phyloP scores from a whole-genome alignment of 1,140 invertebrate genomes.

The Myzus persicae region DNA sequence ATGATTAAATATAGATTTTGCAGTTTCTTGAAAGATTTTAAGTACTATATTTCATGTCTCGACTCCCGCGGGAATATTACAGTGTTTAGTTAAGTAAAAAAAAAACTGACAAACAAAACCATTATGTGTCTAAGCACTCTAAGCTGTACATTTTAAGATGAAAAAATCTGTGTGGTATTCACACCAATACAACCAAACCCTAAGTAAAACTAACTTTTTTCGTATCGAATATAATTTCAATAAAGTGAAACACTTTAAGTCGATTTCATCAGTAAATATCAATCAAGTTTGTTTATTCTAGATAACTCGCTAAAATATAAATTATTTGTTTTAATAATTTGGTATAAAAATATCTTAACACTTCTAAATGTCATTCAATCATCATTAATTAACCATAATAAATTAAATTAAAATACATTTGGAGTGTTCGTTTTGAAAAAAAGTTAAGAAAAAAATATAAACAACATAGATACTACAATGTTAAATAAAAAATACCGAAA shows the following conservation, averaged over 20 bases:
- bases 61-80: slow-evolving; percentile 16
- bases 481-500: not conserved
- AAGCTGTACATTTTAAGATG: not conserved
- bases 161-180: not conserved
- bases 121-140: not conserved
- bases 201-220: not conserved
- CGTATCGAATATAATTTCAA: not conserved
- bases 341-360: not conserved
- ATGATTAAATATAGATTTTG: slow-evolving; percentile 54
- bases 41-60: slow-evolving; percentile 24
- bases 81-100: not conserved
- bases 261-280: not conserved
- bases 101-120: slow-evolving; percentile 14
- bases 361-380: not conserved
- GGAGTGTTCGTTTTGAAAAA: not conserved
- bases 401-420: not conserved
- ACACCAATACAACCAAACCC: not conserved
- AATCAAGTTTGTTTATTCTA: not conserved
- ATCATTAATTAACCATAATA: not conserved
- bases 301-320: not conserved
- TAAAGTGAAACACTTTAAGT: not conserved
- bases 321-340: not conserved
- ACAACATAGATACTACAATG: not conserved
- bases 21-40: not conserved
- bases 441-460: not conserved